Conservation (phyloP, 2,797 vertebrate species). For the Acrossocheilus wenchowensis region DNA sequence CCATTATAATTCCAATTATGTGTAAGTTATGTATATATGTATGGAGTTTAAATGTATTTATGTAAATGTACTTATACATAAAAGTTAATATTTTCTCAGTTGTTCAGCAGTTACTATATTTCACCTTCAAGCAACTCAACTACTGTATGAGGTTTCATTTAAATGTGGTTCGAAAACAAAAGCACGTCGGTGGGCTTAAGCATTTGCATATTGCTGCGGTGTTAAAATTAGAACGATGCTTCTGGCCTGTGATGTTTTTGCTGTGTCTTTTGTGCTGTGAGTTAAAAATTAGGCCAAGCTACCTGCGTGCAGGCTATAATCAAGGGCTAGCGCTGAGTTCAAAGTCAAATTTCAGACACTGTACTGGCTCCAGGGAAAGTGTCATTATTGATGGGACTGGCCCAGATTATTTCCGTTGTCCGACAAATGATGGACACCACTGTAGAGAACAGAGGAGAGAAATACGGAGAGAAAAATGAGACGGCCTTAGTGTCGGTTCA, state of each 20-base stretch:
- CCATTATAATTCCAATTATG: slow-evolving; percentile 31
- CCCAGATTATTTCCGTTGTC: slow-evolving; percentile 57
- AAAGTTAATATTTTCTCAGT: not conserved
- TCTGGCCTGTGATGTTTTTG: slow-evolving; percentile 50
- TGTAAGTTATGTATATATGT: slow-evolving; percentile 25
- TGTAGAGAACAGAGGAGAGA: slow-evolving; percentile 24
- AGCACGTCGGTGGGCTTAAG: slow-evolving; percentile 11
- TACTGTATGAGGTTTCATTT: not conserved
- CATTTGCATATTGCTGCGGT: slow-evolving; percentile 52
- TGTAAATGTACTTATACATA: not conserved
- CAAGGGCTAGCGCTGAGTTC: slow-evolving; percentile 48
- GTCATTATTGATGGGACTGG: slow-evolving; percentile 56
- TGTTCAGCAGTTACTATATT: slow-evolving; percentile 15
- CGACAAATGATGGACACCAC: slow-evolving; percentile 45
- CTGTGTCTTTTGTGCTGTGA: slow-evolving; percentile 30
- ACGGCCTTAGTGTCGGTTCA: not conserved
- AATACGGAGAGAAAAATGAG: slow-evolving; percentile 15
- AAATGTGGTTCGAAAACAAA: slow-evolving; percentile 31
- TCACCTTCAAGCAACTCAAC: not conserved
- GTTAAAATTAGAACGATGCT: slow-evolving; percentile 57
- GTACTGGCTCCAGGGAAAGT: slow-evolving; percentile 51
- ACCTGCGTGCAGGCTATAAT: not conserved
- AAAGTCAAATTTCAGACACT: slow-evolving; percentile 51
- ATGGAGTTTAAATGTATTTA: slow-evolving; percentile 15
- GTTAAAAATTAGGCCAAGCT: slow-evolving; percentile 52